Percentiles rank a stretch among this genome's conserved stretches.
Conservation (phyloP, 2,888 invertebrate species). For the Diogma glabrata region DNA sequence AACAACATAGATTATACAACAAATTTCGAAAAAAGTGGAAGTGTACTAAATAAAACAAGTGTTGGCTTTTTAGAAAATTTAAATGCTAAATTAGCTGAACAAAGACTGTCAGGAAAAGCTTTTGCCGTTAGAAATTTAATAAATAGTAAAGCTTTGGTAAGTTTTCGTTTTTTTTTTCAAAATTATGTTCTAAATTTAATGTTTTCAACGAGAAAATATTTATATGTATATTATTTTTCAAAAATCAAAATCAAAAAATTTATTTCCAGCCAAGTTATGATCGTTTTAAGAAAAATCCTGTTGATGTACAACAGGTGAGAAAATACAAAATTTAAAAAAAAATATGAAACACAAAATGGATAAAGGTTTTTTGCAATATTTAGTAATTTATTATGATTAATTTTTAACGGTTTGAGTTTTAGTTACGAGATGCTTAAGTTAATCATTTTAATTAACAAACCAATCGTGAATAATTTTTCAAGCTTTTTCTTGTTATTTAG, state of each 20-base stretch:
- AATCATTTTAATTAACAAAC: no score
- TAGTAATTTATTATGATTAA: no score
- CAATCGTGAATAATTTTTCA: no score
- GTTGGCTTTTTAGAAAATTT: conserved; percentile 67
- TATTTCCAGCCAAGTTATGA: background rate
- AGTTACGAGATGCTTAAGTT: no score
- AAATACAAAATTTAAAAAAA: no score
- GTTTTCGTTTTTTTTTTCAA: conserved; percentile 18
- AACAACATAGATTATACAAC: conserved; percentile 24
- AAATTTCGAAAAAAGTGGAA: conserved; percentile 35
- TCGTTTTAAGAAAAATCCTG: conserved; percentile 8
- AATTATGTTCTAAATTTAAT: background rate
- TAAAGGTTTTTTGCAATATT: no score
- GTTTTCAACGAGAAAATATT: no score
- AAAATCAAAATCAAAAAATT: conserved; percentile 1
- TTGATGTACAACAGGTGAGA: conserved; percentile 5
- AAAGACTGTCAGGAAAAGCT: conserved; percentile 48
- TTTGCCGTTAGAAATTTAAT: conserved; percentile 60
- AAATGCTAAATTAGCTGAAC: conserved; percentile 64
- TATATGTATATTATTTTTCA: no score
- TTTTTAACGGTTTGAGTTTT: no score
- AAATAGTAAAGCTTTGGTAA: conserved; percentile 57
- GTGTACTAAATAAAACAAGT: conserved; percentile 36
- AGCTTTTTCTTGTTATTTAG: no score
- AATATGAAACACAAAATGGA: no score